Base-by-base conservation (phyloP, 2,113 vertebrate genomes). In the Tenrec ecaudatus region DNA sequence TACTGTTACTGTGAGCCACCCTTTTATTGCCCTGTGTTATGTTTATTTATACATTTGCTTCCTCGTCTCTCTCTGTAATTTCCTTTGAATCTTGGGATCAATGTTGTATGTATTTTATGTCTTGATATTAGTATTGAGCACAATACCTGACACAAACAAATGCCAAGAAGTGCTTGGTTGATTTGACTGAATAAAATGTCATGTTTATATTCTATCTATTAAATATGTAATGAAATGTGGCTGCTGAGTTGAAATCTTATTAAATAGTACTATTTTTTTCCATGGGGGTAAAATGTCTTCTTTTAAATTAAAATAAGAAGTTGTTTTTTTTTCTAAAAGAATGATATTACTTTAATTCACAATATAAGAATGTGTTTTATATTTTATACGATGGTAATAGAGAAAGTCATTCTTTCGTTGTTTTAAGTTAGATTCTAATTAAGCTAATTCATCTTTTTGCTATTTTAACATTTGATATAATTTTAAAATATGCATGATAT, bases 401-500 rank as follows among this genome's bases (percentile, higher is more conserved):
- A 69, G 53, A 86, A 47, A 3, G 4, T 60, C 23, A 62, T 89
- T 85, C 60, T 2, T 53, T 10, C 38, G 8, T 92, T 20, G 80
- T 69, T 90, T 95, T 92, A 96, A 82, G 53, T 90, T 88, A 79
- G 29, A 40, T 84, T 53, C 22, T 89, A 84, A 96, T 94, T 66
- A 89, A 81, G 5, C 25, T 57, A 90, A 76, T 89, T 92, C 19
- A 93, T 89, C 36, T 96, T 83, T 83, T 84, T 89, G 84, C 93
- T 47, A 47, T 47, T 47, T 47, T 47, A 47, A 47, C 43, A 15
- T 25, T 62, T 81, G 53, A 94, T 86, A 6, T 92, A 86, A 85
- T 73, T 95, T 95, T 90, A 81, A 94, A 95, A 84, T 96, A 90
- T 94, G 10, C 36, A 92, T 89, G 81, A n/a, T 92, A 91, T 83